Evolutionary conservation across 2,113 vertebrate genomes (phyloP).

Genomic region (Hydropotes inermis): DNA sequence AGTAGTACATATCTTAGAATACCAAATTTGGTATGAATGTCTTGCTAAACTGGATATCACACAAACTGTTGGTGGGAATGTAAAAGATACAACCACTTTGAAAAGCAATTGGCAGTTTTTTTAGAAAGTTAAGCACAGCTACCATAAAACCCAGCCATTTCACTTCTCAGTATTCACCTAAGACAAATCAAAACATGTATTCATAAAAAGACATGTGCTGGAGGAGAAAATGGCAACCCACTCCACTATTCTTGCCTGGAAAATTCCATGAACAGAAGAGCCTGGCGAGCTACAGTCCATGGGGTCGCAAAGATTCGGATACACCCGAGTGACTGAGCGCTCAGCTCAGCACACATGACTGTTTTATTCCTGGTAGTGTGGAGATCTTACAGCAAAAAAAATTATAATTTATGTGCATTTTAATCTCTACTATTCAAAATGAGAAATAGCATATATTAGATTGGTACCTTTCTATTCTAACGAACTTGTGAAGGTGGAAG

Average conservation of each 20-base stretch:
- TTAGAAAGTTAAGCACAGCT: neutral
- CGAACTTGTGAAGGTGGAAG: neutral
- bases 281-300: neutral
- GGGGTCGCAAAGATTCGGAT: neutral
- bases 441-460: neutral
- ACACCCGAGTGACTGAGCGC: neutral
- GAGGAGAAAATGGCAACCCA: neutral
- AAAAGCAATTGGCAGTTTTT: neutral
- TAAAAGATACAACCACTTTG: neutral
- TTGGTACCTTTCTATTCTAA: neutral
- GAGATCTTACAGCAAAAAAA: neutral
- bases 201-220: neutral
- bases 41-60: neutral
- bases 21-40: neutral
- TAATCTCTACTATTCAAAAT: neutral
- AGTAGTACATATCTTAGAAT: neutral
- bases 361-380: neutral
- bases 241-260: neutral
- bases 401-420: neutral
- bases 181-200: neutral
- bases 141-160: neutral
- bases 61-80: neutral
- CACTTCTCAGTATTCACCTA: neutral
- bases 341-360: neutral
- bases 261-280: neutral